A percentile compares a stretch with the other conserved stretches of the same genome.
Evolutionary conservation across 2,888 invertebrate genomes (phyloP).

Genomic region (Noctua janthe): DNA sequence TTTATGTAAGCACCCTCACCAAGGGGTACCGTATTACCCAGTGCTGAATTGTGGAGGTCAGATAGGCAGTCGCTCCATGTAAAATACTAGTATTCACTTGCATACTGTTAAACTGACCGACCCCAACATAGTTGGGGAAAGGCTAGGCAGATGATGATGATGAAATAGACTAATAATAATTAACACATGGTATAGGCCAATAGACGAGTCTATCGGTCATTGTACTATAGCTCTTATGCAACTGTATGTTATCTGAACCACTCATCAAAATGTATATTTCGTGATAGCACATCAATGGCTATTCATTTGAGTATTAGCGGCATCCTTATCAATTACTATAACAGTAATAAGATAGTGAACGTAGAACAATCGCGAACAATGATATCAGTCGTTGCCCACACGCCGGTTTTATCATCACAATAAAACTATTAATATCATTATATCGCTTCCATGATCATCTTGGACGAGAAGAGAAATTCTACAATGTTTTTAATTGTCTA

Average conservation of each 20-base stretch:
- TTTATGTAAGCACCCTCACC: no score
- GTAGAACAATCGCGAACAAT: slow-evolving; percentile 70
- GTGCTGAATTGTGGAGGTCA: not conserved
- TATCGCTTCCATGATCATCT: not conserved
- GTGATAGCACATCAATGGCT: slow-evolving; percentile 76
- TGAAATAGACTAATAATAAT: not conserved
- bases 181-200: slow-evolving; percentile 56
- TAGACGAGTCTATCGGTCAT: slow-evolving; percentile 76
- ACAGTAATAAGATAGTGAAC: slow-evolving; percentile 33
- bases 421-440: not conserved
- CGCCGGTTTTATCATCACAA: slow-evolving; percentile 32
- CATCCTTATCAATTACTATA: slow-evolving; percentile 52
- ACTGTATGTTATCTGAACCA: slow-evolving; percentile 31
- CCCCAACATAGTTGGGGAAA: not conserved
- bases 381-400: slow-evolving; percentile 71
- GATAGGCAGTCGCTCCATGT: not conserved
- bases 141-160: not conserved
- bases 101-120: not conserved
- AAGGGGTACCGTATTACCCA: not conserved
- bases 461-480: no score
- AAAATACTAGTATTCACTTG: not conserved
- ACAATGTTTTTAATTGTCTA: no score
- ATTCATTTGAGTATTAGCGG: slow-evolving; percentile 71
- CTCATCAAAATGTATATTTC: slow-evolving; percentile 69
- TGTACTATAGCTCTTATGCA: slow-evolving; percentile 68